Conservation (phyloP, 2,888 invertebrate genomes). For the Coenonympha glycerion region DNA sequence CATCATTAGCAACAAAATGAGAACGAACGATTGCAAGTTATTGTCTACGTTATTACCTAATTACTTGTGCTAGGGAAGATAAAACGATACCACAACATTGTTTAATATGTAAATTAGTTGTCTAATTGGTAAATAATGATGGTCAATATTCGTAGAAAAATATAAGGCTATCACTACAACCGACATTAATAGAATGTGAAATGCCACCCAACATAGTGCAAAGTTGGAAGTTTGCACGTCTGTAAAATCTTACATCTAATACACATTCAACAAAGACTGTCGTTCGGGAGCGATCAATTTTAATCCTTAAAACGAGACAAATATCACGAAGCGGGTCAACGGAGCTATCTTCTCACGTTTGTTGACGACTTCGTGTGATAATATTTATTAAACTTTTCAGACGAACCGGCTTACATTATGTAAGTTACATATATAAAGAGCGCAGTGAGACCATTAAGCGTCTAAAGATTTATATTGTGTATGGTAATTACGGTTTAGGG, state of each 20-base stretch:
- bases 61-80: no score
- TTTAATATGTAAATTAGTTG: no score
- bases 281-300: slow-evolving; percentile 62
- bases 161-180: no score
- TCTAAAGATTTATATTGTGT: slow-evolving; percentile 70
- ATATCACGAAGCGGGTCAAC: slow-evolving; percentile 73
- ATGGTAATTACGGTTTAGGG: slow-evolving; percentile 52
- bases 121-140: no score
- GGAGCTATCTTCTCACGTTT: slow-evolving; percentile 73
- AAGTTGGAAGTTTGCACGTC: background rate
- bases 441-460: slow-evolving; percentile 64
- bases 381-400: slow-evolving; percentile 74
- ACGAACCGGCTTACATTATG: slow-evolving; percentile 62
- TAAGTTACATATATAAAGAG: slow-evolving; percentile 71
- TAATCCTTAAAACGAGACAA: slow-evolving; percentile 71
- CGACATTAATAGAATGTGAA: no score
- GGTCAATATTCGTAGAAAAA: no score
- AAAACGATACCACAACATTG: no score
- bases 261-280: slow-evolving; percentile 61
- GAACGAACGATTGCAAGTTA: no score
- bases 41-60: no score
- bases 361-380: slow-evolving; percentile 72
- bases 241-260: slow-evolving; percentile 49
- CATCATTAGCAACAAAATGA: no score
- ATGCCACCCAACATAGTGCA: background rate